phyloP scores from a whole-genome alignment of 2,888 invertebrate species.

The Drosophila borealis region DNA sequence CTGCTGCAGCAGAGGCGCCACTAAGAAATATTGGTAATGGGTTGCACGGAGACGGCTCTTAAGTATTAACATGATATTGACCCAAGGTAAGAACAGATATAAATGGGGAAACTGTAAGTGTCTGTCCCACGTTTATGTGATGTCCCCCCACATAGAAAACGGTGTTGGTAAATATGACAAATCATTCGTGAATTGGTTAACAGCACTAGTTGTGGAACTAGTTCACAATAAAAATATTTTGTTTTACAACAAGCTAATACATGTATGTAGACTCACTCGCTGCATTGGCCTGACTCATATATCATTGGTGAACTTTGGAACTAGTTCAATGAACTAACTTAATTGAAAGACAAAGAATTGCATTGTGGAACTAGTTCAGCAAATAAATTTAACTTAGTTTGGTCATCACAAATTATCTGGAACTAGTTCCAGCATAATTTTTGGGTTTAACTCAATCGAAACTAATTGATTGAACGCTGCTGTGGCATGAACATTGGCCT shows the following conservation, averaged over 20 bases:
- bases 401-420: neutral
- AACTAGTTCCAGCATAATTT: neutral
- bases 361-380: neutral
- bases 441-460: neutral
- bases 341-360: too few species aligned
- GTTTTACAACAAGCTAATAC: neutral
- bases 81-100: constrained; percentile 58
- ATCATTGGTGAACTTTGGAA: neutral
- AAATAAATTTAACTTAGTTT: neutral
- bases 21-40: constrained; percentile 71
- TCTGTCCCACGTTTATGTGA: constrained; percentile 28
- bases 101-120: constrained; percentile 14
- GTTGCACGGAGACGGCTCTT: constrained; percentile 45
- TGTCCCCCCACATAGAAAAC: constrained; percentile 19
- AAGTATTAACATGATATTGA: constrained; percentile 60
- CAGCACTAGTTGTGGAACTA: neutral
- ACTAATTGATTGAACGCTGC: constrained; percentile 11
- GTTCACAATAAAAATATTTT: neutral
- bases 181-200: constrained; percentile 14
- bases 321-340: too few species aligned
- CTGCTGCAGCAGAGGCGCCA: constrained; percentile 53
- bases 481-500: constrained; percentile 24
- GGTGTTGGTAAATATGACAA: constrained; percentile 45
- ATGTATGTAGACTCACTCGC: neutral
- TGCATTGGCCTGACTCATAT: neutral